These are phyloP conservation scores for Trichomycterus rosablanca DNA, from an alignment of 2,113 vertebrate species.

Conservation along the genomic window DNA sequence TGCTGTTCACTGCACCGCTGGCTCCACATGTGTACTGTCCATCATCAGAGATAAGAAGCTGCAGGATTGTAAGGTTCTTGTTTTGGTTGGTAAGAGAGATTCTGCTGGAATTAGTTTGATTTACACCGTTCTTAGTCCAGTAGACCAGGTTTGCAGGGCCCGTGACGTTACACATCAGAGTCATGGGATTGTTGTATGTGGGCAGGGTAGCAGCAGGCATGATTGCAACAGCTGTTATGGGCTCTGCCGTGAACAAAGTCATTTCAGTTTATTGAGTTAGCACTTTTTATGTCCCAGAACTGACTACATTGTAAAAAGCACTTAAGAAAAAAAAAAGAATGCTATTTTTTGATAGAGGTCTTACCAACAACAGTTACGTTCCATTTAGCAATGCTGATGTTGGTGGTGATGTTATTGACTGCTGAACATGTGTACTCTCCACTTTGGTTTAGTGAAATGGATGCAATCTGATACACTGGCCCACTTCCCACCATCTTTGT, in stretches of 20 bases:
- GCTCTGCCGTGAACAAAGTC: too few relatives aligned
- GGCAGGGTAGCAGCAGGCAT: not conserved
- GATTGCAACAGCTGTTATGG: not conserved
- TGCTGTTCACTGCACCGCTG: not conserved
- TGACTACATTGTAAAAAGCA: too few relatives aligned
- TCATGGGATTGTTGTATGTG: not conserved
- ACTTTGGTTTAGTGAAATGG: slow-evolving; percentile 44
- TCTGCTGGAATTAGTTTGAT: not conserved
- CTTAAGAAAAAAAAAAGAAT: too few relatives aligned
- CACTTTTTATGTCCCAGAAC: too few relatives aligned
- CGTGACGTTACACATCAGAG: not conserved
- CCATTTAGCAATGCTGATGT: slow-evolving; percentile 35
- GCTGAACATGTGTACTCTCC: slow-evolving; percentile 59
- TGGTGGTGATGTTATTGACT: slow-evolving; percentile 51
- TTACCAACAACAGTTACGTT: slow-evolving; percentile 44
- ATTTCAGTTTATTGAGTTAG: too few relatives aligned
- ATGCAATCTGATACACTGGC: slow-evolving; percentile 18
- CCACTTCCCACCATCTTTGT: slow-evolving; percentile 23
- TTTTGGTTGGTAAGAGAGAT: not conserved
- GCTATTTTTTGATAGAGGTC: too few relatives aligned
- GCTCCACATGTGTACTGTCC: not conserved
- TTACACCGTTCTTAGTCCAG: not conserved
- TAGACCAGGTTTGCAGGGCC: not conserved
- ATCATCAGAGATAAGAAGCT: not conserved
- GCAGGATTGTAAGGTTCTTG: not conserved